These are phyloP conservation scores for Stigmatopora argus DNA, from an alignment of 2,113 vertebrate species.

Conservation along the genomic window DNA sequence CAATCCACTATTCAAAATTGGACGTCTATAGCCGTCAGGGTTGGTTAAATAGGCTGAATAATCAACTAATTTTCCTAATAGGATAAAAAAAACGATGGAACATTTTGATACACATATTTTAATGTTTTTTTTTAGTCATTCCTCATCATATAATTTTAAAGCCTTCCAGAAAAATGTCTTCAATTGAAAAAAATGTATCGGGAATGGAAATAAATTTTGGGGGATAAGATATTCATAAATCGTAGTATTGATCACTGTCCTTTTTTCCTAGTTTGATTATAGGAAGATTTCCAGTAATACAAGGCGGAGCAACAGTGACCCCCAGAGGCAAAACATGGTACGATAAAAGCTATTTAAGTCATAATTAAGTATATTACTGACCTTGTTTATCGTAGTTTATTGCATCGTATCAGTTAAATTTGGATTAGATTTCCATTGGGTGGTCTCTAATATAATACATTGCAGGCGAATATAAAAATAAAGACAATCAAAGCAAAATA, in stretches of 20 bases:
- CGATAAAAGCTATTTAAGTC: not conserved
- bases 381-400: not conserved
- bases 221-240: not conserved
- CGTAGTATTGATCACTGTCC: conserved; percentile 1
- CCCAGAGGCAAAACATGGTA: conserved; percentile 38
- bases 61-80: too few species aligned
- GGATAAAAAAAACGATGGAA: too few species aligned
- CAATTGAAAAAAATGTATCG: not conserved
- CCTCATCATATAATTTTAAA: not conserved
- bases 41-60: too few species aligned
- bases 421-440: too few species aligned
- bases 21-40: too few species aligned
- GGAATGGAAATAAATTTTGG: too few species aligned
- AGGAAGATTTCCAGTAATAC: conserved; percentile 10
- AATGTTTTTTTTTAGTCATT: not conserved
- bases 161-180: not conserved
- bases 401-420: too few species aligned
- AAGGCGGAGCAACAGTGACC: conserved; percentile 52
- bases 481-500: too few species aligned
- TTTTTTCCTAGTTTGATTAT: conserved; percentile 11
- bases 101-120: not conserved
- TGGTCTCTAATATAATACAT: too few species aligned
- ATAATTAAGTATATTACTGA: too few species aligned
- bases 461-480: too few species aligned
- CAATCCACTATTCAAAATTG: too few species aligned